Base-by-base conservation (phyloP, 2,113 vertebrate species). In the Indicator maculatus region DNA sequence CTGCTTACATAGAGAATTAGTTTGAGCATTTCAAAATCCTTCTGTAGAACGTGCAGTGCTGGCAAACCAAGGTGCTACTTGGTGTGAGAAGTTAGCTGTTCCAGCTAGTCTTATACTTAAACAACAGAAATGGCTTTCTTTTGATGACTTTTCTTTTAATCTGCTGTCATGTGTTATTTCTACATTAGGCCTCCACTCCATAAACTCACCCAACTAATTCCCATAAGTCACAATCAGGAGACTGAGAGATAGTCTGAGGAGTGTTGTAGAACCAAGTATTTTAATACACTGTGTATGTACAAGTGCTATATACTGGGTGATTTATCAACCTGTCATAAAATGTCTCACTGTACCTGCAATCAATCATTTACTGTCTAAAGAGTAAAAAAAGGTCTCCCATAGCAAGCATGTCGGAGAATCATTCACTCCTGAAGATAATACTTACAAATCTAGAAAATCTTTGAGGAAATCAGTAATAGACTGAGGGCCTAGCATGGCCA, bases 1-100 rank as follows among this genome's bases (percentile, higher is more conserved):
- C 16, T 65, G 33, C 24, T 95, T 72, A 9, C 5, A 0, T 9
- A 70, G 13, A 55, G 24, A 85, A 71, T 50, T 72, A 66, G 13
- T 78, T 58, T n/a, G 11, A 83, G 16, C 20, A 65, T 83, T 90
- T 85, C 23, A 81, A 73, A 90, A 89, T n/a, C 44, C 39, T 83
- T 81, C 58, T 60, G 41, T 33, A 92, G 23, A 95, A 75, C 39
- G 70, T 7, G 23, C 21, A 83, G 19, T 59, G 16, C 56, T 41
- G n/a, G 18, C 27, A 79, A 65, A 88, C 36, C 7, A 4, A 16
- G 8, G 21, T 41, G n/a, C 24, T 91, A 61, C 33, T 1, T 0
- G 1, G 9, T 39, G n/a, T 0, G 2, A 18, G 5, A 33, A 38
- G 28, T 69, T 72, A 94, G 31, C 33, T 72, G 16, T n/a, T 91